A percentile compares a stretch with the other conserved stretches of the same genome.
These are phyloP conservation scores for Phasianus colchicus DNA, from an alignment of 2,113 vertebrate genomes.

Conservation along the genomic window DNA sequence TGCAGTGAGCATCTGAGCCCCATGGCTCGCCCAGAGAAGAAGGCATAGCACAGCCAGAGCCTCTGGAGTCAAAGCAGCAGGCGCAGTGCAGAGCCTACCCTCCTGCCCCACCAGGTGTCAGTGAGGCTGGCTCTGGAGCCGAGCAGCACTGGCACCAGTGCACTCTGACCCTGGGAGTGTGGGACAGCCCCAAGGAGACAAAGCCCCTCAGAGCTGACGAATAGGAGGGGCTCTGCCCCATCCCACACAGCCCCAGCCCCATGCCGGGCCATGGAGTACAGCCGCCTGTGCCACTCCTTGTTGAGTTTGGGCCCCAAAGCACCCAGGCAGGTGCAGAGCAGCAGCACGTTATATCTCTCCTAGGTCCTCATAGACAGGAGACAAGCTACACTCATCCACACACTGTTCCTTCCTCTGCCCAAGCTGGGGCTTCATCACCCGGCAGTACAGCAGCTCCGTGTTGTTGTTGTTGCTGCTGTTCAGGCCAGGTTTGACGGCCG, in stretches of 20 bases:
- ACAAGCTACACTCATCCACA: slow-evolving; percentile 57
- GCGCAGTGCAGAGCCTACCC: not conserved
- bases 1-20: not conserved
- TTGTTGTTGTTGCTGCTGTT: slow-evolving; percentile 80
- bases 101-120: not conserved
- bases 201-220: not conserved
- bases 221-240: not conserved
- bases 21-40: not conserved
- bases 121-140: not conserved
- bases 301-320: not conserved
- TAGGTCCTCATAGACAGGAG: slow-evolving; percentile 64
- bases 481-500: slow-evolving; percentile 38
- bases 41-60: not conserved
- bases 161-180: not conserved
- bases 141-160: not conserved
- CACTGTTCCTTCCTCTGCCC: slow-evolving; percentile 48
- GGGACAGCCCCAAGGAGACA: not conserved
- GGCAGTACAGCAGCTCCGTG: slow-evolving; percentile 84
- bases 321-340: not conserved
- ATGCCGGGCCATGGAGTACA: not conserved
- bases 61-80: not conserved
- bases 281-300: fast-evolving
- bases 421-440: slow-evolving; percentile 76
- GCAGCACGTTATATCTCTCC: slow-evolving; percentile 16
- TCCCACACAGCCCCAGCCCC: not conserved